These are phyloP conservation scores for Patella pellucida DNA, from an alignment of 2,888 invertebrate genomes.

Conservation along the genomic window DNA sequence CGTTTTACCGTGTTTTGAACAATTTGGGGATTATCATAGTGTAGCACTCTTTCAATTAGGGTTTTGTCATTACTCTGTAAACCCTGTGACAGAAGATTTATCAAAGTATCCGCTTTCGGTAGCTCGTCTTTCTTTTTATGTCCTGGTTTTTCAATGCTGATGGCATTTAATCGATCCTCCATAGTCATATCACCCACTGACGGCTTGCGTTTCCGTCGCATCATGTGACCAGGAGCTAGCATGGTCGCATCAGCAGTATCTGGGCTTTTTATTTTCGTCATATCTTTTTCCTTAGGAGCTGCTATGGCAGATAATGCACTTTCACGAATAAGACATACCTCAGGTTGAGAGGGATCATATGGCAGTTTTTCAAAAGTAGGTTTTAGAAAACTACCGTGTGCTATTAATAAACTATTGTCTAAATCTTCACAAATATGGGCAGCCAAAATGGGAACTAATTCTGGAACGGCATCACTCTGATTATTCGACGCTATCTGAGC, in stretches of 20 bases:
- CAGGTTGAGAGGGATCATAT: slow-evolving; percentile 45
- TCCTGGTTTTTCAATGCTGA: slow-evolving; percentile 78
- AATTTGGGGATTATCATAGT: slow-evolving; percentile 76
- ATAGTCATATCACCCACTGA: slow-evolving; percentile 78
- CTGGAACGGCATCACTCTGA: slow-evolving; percentile 41
- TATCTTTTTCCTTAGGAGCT: slow-evolving; percentile 23
- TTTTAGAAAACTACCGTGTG: slow-evolving; percentile 76
- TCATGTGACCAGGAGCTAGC: slow-evolving; percentile 59
- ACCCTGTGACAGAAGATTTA: slow-evolving; percentile 84
- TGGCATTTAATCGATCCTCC: slow-evolving; percentile 85
- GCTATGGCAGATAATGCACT: slow-evolving; percentile 36
- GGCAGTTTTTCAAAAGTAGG: slow-evolving; percentile 76
- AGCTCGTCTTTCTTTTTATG: slow-evolving; percentile 64
- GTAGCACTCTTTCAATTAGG: slow-evolving; percentile 76
- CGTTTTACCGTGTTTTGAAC: slow-evolving; percentile 82
- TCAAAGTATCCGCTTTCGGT: slow-evolving; percentile 78
- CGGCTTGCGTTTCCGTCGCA: slow-evolving; percentile 45
- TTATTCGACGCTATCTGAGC: slow-evolving; percentile 57
- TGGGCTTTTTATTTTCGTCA: slow-evolving; percentile 27
- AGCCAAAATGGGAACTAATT: slow-evolving; percentile 56
- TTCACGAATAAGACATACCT: slow-evolving; percentile 51
- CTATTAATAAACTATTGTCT: slow-evolving; percentile 73
- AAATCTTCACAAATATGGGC: slow-evolving; percentile 48
- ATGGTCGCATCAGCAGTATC: slow-evolving; percentile 41
- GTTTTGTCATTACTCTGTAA: slow-evolving; percentile 86